Evolutionary conservation across 64 coral and sea anemone genomes (phyloP).

Genomic region (Montipora capricornis): DNA sequence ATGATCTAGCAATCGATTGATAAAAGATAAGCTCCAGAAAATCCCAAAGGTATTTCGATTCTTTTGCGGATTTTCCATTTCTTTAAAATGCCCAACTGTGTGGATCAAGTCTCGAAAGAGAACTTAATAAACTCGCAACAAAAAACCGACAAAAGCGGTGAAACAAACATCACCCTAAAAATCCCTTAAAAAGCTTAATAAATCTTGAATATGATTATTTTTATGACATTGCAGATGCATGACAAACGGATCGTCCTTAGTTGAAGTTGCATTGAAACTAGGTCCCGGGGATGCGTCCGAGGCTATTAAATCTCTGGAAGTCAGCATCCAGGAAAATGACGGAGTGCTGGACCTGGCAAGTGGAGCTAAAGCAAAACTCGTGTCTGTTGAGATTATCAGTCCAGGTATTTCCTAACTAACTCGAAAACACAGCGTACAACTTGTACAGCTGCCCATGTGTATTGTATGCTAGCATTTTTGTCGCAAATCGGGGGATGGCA

Average conservation of each 20-base stretch:
- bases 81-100: too few relatives aligned
- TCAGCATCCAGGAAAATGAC: conserved; percentile 25
- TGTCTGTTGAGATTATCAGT: not conserved
- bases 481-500: too few relatives aligned
- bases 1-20: too few relatives aligned
- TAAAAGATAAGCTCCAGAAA: too few relatives aligned
- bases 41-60: too few relatives aligned
- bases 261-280: conserved; percentile 26
- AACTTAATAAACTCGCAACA: too few relatives aligned
- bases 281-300: conserved; percentile 1
- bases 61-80: too few relatives aligned
- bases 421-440: too few relatives aligned
- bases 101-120: not conserved
- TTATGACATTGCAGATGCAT: conserved; percentile 10
- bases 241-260: not conserved
- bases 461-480: too few relatives aligned
- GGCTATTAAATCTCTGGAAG: conserved; percentile 3
- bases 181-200: not conserved
- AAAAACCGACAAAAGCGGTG: too few relatives aligned
- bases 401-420: not conserved
- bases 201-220: not conserved
- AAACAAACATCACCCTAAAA: too few relatives aligned
- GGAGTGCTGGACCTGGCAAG: conserved; percentile 13
- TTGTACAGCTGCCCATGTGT: too few relatives aligned
- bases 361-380: conserved; percentile 28